Conservation (phyloP, 2,797 vertebrate genomes). For the Typhlichthys eigenmanni region DNA sequence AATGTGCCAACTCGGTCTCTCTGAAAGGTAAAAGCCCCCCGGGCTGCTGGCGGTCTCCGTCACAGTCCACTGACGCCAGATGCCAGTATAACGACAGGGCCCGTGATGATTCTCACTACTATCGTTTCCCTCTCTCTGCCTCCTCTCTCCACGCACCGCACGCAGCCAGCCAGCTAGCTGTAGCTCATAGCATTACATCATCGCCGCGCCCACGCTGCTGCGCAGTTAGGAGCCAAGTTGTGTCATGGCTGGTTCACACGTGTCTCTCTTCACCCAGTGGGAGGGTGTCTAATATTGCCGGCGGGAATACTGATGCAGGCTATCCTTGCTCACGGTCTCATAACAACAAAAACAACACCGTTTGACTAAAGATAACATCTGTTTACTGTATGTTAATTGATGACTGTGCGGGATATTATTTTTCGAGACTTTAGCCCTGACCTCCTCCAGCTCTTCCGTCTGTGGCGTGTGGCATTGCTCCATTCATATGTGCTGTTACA, state of each 20-base stretch:
- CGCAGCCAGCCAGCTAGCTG: constrained; percentile 37
- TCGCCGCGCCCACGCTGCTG: constrained; percentile 57
- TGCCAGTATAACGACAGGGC: constrained; percentile 37
- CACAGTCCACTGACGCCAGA: constrained; percentile 38
- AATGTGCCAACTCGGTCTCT: constrained; percentile 19
- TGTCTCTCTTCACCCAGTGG: constrained; percentile 55
- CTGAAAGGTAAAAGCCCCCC: constrained; percentile 34
- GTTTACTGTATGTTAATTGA: constrained; percentile 63
- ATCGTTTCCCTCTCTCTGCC: constrained; percentile 19
- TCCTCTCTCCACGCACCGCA: constrained; percentile 13
- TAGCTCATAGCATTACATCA: constrained; percentile 74
- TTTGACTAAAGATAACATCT: constrained; percentile 57
- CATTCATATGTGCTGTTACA: constrained; percentile 35
- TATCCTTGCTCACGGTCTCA: constrained; percentile 43
- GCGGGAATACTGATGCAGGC: constrained; percentile 62
- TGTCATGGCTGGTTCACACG: constrained; percentile 71
- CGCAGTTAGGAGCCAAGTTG: constrained; percentile 67
- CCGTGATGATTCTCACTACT: constrained; percentile 40
- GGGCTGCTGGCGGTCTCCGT: constrained; percentile 24
- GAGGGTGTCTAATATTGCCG: constrained; percentile 63
- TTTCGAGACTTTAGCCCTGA: constrained; percentile 3
- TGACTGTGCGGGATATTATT: constrained; percentile 28
- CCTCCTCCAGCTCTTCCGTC: constrained; percentile 30
- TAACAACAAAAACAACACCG: constrained; percentile 49
- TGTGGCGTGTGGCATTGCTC: constrained; percentile 27